Percentiles rank a stretch among this genome's conserved stretches.
These are phyloP conservation scores for Solenopsis fugax DNA, from an alignment of 1,140 invertebrate species.

Conservation along the genomic window DNA sequence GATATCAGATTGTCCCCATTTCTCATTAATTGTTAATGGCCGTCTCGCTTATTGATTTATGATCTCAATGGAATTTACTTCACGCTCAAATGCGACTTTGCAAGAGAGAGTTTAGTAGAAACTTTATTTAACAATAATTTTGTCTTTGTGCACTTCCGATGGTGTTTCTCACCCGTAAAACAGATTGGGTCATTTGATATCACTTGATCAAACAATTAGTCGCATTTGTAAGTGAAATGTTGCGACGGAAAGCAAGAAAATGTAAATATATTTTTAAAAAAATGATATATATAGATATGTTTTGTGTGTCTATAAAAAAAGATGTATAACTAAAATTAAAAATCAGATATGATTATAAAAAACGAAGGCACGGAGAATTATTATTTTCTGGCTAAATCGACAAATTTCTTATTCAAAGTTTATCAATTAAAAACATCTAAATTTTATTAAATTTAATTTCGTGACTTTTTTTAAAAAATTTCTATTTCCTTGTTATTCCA, in stretches of 20 bases:
- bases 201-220: not conserved
- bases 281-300: not conserved
- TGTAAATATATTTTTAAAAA: not conserved
- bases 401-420: not conserved
- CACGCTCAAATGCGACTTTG: not conserved
- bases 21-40: not conserved
- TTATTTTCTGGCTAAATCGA: not conserved
- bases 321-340: not conserved
- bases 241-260: not conserved
- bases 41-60: not conserved
- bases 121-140: not conserved
- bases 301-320: not conserved
- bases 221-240: not conserved
- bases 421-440: not conserved
- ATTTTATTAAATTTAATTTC: not conserved
- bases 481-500: not conserved
- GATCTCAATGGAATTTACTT: conserved; percentile 2
- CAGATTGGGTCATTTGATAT: not conserved
- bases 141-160: not conserved
- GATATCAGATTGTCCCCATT: conserved; percentile 3
- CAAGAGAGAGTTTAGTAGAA: not conserved
- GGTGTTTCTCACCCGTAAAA: not conserved
- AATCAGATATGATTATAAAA: not conserved
- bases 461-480: not conserved
- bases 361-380: too few relatives aligned